Evolutionary conservation across 1,140 invertebrate species (phyloP).

Genomic region (Cyrtorhinus lividipennis): DNA sequence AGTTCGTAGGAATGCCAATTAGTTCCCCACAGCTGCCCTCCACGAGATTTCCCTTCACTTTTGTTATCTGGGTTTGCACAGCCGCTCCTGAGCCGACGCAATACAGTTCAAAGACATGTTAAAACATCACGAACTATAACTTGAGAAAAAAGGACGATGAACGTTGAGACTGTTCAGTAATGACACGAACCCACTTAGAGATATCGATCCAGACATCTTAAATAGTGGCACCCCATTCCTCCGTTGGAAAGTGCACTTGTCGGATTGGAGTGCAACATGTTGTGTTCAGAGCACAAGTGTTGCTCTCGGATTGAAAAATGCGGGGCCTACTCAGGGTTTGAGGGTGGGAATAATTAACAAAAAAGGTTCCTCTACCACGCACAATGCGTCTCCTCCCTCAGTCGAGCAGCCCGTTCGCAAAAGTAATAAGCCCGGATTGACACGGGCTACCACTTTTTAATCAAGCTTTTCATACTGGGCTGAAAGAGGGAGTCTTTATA

Average conservation of each 20-base stretch:
- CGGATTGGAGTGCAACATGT: conserved; percentile 6
- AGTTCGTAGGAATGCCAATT: too few relatives aligned
- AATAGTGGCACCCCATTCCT: too few relatives aligned
- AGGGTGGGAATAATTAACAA: not conserved
- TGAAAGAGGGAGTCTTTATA: not conserved
- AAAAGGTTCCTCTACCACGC: not conserved
- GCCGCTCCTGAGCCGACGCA: too few relatives aligned
- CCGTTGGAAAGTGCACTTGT: not conserved
- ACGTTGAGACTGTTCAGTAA: too few relatives aligned
- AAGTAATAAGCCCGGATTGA: conserved; percentile 9
- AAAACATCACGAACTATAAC: too few relatives aligned
- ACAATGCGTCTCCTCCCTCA: not conserved
- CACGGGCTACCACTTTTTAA: conserved; percentile 5
- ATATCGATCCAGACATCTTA: too few relatives aligned
- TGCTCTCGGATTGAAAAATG: not conserved
- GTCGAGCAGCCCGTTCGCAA: not conserved
- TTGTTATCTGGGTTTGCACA: too few relatives aligned
- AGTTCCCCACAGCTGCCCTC: too few relatives aligned
- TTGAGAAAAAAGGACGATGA: too few relatives aligned
- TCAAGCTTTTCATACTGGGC: not conserved
- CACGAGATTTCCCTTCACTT: too few relatives aligned
- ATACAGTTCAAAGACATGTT: too few relatives aligned
- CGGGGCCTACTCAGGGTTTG: not conserved
- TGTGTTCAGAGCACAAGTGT: conserved; percentile 4
- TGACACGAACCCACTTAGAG: too few relatives aligned